Evolutionary conservation across 2,797 vertebrate genomes (phyloP).

Genomic region (Gallinago stenura): DNA sequence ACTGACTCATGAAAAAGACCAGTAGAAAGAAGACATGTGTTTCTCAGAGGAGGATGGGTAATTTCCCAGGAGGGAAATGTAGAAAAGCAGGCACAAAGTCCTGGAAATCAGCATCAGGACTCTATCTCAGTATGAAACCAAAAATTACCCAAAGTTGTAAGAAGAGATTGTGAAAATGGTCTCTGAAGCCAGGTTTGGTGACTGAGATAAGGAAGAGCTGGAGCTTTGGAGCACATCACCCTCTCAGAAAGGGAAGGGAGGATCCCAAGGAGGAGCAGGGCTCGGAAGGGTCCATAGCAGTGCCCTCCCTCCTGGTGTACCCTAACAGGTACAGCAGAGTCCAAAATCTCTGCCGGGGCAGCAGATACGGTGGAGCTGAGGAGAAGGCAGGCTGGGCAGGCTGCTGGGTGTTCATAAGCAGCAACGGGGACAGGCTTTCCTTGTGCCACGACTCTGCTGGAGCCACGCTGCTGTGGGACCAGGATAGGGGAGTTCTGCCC

Average conservation of each 20-base stretch:
- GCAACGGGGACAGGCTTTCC: not conserved
- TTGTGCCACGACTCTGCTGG: not conserved
- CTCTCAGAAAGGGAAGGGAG: not conserved
- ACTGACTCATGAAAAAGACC: not conserved
- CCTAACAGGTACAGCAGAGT: fast-evolving
- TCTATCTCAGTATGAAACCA: not conserved
- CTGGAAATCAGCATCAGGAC: not conserved
- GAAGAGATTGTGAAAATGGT: not conserved
- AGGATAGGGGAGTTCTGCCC: fast-evolving
- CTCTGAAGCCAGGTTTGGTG: not conserved
- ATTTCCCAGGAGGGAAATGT: not conserved
- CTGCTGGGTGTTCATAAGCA: fast-evolving
- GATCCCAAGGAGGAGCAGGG: fast-evolving
- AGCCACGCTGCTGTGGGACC: not conserved
- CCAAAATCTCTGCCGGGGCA: not conserved
- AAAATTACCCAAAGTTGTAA: not conserved
- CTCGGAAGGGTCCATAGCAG: fast-evolving
- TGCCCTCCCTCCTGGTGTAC: not conserved
- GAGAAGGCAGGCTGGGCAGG: not conserved
- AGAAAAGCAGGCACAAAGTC: not conserved
- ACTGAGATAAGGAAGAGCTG: not conserved
- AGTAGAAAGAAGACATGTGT: not conserved
- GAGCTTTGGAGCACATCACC: not conserved
- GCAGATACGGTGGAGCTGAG: not conserved
- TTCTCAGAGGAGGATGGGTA: not conserved